Conservation (phyloP, 2,797 vertebrate genomes). For the Hydrocynus forskahlii region DNA sequence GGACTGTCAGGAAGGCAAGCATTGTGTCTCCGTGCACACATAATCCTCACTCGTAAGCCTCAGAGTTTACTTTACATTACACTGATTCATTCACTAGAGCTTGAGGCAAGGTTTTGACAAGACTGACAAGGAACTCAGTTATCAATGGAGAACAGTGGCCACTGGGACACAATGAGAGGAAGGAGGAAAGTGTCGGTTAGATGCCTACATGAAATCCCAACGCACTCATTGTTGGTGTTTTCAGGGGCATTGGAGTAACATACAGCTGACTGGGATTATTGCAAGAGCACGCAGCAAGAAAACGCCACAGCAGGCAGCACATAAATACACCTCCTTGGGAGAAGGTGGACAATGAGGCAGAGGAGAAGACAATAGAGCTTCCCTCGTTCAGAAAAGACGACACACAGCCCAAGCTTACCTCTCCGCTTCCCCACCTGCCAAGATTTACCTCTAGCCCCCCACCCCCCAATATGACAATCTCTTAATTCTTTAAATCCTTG, state of each 20-base stretch:
- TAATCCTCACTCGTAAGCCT: slow-evolving; percentile 39
- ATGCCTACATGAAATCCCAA: slow-evolving; percentile 55
- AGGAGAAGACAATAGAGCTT: slow-evolving; percentile 59
- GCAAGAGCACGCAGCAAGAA: slow-evolving; percentile 21
- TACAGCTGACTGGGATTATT: slow-evolving; percentile 66
- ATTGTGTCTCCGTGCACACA: not conserved
- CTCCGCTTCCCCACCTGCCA: slow-evolving; percentile 50
- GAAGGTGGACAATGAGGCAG: slow-evolving; percentile 56
- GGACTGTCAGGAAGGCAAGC: slow-evolving; percentile 34
- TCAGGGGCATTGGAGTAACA: slow-evolving; percentile 34
- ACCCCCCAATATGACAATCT: slow-evolving; percentile 36
- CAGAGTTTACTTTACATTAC: not conserved
- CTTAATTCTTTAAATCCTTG: slow-evolving; percentile 68
- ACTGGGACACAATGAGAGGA: slow-evolving; percentile 62
- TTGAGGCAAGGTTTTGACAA: slow-evolving; percentile 64
- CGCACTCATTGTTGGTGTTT: slow-evolving; percentile 20
- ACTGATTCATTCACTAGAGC: slow-evolving; percentile 43
- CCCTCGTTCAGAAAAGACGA: slow-evolving; percentile 43
- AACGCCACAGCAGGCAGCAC: not conserved
- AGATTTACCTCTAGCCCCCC: slow-evolving; percentile 57
- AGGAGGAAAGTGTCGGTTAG: slow-evolving; percentile 24
- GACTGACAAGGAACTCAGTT: slow-evolving; percentile 61
- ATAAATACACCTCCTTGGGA: slow-evolving; percentile 42
- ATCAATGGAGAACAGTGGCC: slow-evolving; percentile 75
- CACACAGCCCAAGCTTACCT: slow-evolving; percentile 10